Evolutionary conservation across 2,888 invertebrate genomes (phyloP).

Genomic region (Heteromurus nitidus): DNA sequence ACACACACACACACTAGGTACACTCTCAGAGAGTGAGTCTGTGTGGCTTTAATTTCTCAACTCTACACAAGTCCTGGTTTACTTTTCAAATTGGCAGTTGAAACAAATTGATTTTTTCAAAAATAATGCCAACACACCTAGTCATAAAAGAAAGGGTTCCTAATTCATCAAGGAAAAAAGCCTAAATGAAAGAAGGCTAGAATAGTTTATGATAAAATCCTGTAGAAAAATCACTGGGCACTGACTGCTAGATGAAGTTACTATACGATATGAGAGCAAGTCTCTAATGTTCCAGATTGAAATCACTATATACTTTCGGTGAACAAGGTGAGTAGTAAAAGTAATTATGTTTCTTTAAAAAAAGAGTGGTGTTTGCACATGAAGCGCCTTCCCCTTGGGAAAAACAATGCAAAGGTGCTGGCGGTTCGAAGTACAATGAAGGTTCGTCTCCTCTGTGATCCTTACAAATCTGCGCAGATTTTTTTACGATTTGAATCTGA

Average conservation of each 20-base stretch:
- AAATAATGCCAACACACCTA: background rate
- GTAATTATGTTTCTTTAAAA: background rate
- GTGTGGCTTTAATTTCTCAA: too few species aligned
- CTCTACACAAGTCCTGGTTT: constrained; percentile 52
- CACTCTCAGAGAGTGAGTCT: background rate
- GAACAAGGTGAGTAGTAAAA: constrained; percentile 7
- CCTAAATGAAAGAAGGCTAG: too few species aligned
- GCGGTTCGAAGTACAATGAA: constrained; percentile 25
- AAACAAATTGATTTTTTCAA: constrained; percentile 11
- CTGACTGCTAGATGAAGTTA: too few species aligned
- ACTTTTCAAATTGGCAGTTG: constrained; percentile 36
- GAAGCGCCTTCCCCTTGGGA: too few species aligned
- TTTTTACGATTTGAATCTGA: background rate
- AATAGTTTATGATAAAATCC: too few species aligned
- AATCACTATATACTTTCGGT: background rate
- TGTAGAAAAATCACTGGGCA: too few species aligned
- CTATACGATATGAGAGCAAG: too few species aligned
- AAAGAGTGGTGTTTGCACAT: too few species aligned
- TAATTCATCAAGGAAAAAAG: too few species aligned
- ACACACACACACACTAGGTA: background rate
- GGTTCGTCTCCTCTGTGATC: background rate
- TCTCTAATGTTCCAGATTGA: constrained; percentile 5
- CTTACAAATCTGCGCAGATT: background rate
- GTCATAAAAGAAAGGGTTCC: too few species aligned
- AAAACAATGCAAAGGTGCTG: constrained; percentile 17